A percentile compares a stretch with the other conserved stretches of the same genome.
These are phyloP conservation scores for Ichneumoninae sp. DNA, from an alignment of 2,888 invertebrate species.

Conservation along the genomic window DNA sequence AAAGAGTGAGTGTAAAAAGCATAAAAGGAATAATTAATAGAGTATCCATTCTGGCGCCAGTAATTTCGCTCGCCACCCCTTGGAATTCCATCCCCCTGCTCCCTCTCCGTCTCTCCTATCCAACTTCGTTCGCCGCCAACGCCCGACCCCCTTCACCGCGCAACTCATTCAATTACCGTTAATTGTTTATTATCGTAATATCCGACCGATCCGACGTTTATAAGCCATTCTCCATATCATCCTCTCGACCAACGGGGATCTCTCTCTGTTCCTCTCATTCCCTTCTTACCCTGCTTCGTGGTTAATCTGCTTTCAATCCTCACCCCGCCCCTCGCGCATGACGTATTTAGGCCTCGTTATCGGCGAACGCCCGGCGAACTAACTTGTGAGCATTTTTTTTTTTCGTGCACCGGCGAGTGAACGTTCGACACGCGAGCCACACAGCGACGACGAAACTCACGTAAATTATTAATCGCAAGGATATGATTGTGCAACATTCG, in stretches of 20 bases:
- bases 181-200: conserved; percentile 62
- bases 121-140: not conserved
- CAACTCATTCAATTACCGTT: conserved; percentile 54
- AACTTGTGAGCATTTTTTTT: conserved; percentile 41
- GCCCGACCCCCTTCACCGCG: not conserved
- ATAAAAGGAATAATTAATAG: conserved; percentile 11
- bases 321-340: conserved; percentile 53
- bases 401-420: not conserved
- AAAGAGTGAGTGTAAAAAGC: not conserved
- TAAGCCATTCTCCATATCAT: conserved; percentile 39
- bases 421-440: conserved; percentile 3
- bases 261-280: conserved; percentile 23
- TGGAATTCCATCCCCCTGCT: conserved; percentile 13
- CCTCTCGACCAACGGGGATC: conserved; percentile 11
- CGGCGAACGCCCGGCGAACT: conserved; percentile 30
- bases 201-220: conserved; percentile 46
- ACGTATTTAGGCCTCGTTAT: conserved; percentile 62
- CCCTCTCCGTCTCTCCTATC: not conserved
- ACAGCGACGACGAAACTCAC: conserved; percentile 9
- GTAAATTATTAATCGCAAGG: not conserved
- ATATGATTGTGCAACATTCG: not conserved
- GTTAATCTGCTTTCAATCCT: conserved; percentile 64
- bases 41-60: not conserved
- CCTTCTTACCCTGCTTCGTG: conserved; percentile 49
- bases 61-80: conserved; percentile 15